phyloP scores from a whole-genome alignment of 2,888 invertebrate species.

The Cepaea hortensis region DNA sequence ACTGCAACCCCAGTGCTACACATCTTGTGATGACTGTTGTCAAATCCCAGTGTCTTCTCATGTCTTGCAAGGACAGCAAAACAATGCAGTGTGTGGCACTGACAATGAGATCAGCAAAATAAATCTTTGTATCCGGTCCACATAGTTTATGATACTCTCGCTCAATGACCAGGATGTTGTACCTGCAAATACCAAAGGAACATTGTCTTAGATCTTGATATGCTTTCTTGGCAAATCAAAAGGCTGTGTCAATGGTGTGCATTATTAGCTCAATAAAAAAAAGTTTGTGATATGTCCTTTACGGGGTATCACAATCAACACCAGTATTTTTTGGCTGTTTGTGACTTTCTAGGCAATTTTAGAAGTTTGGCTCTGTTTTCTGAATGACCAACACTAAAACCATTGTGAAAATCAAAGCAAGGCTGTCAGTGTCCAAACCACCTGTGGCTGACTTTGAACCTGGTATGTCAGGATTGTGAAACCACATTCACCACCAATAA shows the following conservation, averaged over 20 bases:
- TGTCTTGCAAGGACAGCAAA: constrained; percentile 22
- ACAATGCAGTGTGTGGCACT: constrained; percentile 26
- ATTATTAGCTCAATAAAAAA: no score
- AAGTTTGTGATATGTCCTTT: no score
- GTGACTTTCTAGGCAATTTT: no score
- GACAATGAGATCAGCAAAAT: constrained; percentile 34
- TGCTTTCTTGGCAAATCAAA: neutral
- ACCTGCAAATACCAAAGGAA: neutral
- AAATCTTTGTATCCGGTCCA: neutral
- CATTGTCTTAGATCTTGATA: neutral
- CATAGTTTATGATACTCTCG: constrained; percentile 23
- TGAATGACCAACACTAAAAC: no score
- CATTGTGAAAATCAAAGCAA: no score
- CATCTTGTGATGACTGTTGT: constrained; percentile 11
- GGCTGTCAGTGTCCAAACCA: no score
- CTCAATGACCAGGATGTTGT: constrained; percentile 39
- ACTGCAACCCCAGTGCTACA: constrained; percentile 37
- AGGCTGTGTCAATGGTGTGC: neutral
- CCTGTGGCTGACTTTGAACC: no score
- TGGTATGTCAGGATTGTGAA: no score
- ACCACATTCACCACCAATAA: no score
- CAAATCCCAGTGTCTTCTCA: constrained; percentile 21
- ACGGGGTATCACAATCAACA: no score
- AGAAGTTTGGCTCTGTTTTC: no score
- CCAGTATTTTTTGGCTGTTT: no score